A percentile compares a stretch with the other conserved stretches of the same genome.
Conservation (phyloP, 2,113 vertebrate species). For the Crotalus helleri region DNA sequence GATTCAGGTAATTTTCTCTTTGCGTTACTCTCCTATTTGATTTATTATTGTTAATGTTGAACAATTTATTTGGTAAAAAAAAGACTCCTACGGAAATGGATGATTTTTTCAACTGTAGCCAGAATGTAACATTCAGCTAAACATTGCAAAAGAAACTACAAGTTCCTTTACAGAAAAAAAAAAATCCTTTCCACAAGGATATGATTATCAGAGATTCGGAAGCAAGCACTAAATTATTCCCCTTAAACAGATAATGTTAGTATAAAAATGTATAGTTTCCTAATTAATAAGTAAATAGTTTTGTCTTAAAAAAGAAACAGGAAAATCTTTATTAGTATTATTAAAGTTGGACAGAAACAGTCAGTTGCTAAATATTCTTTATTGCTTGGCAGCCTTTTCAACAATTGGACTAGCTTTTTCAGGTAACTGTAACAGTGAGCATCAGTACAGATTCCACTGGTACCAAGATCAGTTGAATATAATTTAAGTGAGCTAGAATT, state of each 20-base stretch:
- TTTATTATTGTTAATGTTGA: constrained; percentile 5
- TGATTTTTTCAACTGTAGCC: background rate
- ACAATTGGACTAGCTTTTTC: background rate
- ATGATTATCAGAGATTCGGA: background rate
- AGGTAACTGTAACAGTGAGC: background rate
- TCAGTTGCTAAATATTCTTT: background rate
- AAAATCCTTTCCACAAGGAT: background rate
- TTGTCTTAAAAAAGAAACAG: background rate
- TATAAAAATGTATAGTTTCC: background rate
- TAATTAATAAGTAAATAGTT: background rate
- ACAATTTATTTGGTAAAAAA: constrained; percentile 1
- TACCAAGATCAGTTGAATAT: constrained; percentile 43
- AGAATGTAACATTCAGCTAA: background rate
- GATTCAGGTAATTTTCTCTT: constrained; percentile 92
- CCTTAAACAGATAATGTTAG: background rate
- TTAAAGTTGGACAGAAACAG: background rate
- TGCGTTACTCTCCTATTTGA: constrained; percentile 39
- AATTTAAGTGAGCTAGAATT: background rate
- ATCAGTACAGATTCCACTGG: constrained; percentile 36
- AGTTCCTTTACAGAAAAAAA: background rate
- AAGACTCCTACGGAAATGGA: background rate
- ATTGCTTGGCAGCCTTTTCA: background rate
- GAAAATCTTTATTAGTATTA: background rate
- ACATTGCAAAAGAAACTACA: background rate
- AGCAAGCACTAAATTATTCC: background rate